Base-by-base conservation (phyloP, 2,888 invertebrate species). In the Sphecodes monilicornis region DNA sequence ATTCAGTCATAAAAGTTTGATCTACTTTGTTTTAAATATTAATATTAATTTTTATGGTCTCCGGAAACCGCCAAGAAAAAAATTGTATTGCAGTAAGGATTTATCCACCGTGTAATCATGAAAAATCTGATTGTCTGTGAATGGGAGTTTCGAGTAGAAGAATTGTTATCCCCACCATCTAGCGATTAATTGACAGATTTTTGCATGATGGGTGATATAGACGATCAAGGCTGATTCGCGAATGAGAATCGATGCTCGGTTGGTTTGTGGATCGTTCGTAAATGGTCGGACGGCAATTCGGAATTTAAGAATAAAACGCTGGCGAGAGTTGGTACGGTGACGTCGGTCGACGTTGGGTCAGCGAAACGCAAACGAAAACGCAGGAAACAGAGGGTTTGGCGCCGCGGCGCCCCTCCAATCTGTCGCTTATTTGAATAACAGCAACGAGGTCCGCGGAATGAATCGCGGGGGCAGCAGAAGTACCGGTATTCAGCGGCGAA, bases 401-500 rank as follows among this genome's bases (percentile, higher is more conserved):
- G 85, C 54, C 76, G 76, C 41, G 66, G 60, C 78, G 26, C 3
- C 74, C 78, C 60, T n/a, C 36, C 76, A 73, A 80, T 82, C 71
- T 60, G 82, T 80, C 78, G 84, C 69, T 77, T 77, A 77, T 87
- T 86, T 83, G 88, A 86, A 82, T 80, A 86, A 80, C 86, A 79
- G 75, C 77, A 78, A 77, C 78, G 82, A 69, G 77, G 76, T 77
- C 71, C 84, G 83, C 85, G 83, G 76, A 88, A 89, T 89, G 87
- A 90, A 83, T 85, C 84, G 86, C 78, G 88, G 76, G 86, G 71
- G 69, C 82, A 69, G 76, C 84, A 85, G 87, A 87, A 87, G 90
- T 89, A 84, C 78, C 82, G 90, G 88, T 81, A 83, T 89, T 89
- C 88, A 80, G 82, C 78, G 87, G 82, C 86, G 78, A 78, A 86